Evolutionary conservation across 2,113 vertebrate genomes (phyloP), one percentile per base, ranked within the genome.

Genomic region (Corynorhinus townsendii): DNA sequence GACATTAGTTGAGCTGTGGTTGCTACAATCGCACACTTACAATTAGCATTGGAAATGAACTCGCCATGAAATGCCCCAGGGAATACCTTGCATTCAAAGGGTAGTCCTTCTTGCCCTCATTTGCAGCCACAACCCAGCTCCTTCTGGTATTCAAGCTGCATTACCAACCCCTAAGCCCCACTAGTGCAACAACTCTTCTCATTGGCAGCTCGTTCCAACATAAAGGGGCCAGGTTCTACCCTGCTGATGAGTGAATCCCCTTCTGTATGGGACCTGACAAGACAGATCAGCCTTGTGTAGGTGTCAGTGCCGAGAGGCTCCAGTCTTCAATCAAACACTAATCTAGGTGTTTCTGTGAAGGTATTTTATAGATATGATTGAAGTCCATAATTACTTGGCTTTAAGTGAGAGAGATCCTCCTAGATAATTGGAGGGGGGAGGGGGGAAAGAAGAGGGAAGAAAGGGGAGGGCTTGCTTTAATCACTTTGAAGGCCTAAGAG

Each of bases 231-330:
- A 30, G 5, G 4, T 43, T 76, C 26, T 33, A 30, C 10, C 20
- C 24, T 73, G 49, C 52, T 10, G 16, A 45, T 52, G 28, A 72
- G 45, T 4, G 20, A 1, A 35, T 56, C 19, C 4, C 30, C 11
- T 76, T 95, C 40, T 54, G 28, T 14, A 1, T 30, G 24, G 35
- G 38, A 84, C 7, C 2, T 24, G 26, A 66, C 4, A 69, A 69
- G 38, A 49, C 14, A 95, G 35, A 11, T 5, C 14, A 5, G 3
- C 40, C 24, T 68, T 59, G 73, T 47, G 14, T 26, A 62, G 4
- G 3, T 14, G 6, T 28, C 3, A 28, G 0, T 28, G 11, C 69
- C n/a, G 5, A 4, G 26, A 64, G 16, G 3, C 28, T 24, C 11
- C 17, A 7, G 7, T 28, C 8, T 11, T 19, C 20, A 43, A 20